Conservation (phyloP, 2,797 vertebrate genomes). For the Cichlasoma orientale region DNA sequence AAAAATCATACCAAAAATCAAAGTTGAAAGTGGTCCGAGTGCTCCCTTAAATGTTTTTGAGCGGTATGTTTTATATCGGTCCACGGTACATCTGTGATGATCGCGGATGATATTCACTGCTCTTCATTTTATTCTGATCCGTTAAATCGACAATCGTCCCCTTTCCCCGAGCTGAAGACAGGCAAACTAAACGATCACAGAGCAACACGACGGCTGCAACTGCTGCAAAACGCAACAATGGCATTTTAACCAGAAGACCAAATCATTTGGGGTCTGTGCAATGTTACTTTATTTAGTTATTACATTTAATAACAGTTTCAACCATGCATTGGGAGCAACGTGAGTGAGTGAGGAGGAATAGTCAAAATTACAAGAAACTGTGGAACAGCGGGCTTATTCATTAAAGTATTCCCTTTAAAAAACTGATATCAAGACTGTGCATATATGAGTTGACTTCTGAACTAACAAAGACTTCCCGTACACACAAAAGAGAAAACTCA, state of each 20-base stretch:
- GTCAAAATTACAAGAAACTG: background rate
- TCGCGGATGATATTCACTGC: background rate
- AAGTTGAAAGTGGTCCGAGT: background rate
- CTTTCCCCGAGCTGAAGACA: background rate
- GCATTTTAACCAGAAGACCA: background rate
- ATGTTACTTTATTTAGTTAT: background rate
- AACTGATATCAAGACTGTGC: too few species aligned
- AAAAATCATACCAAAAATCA: background rate
- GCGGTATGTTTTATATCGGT: background rate
- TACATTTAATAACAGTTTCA: background rate
- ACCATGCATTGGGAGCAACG: too few species aligned
- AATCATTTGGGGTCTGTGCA: background rate
- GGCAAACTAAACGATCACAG: constrained; percentile 46
- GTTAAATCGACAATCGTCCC: constrained; percentile 22
- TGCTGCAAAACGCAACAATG: background rate
- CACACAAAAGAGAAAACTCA: background rate
- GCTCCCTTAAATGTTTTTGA: background rate
- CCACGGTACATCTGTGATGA: background rate
- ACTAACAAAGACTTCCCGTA: background rate
- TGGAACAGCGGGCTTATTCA: background rate
- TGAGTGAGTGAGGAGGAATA: background rate
- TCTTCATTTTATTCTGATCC: constrained; percentile 6
- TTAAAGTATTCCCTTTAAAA: too few species aligned
- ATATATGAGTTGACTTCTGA: background rate
- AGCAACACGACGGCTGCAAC: background rate